A percentile compares a stretch with the other conserved stretches of the same genome.
Conservation (phyloP, 2,888 invertebrate genomes). For the Acanthoscelides obtectus region DNA sequence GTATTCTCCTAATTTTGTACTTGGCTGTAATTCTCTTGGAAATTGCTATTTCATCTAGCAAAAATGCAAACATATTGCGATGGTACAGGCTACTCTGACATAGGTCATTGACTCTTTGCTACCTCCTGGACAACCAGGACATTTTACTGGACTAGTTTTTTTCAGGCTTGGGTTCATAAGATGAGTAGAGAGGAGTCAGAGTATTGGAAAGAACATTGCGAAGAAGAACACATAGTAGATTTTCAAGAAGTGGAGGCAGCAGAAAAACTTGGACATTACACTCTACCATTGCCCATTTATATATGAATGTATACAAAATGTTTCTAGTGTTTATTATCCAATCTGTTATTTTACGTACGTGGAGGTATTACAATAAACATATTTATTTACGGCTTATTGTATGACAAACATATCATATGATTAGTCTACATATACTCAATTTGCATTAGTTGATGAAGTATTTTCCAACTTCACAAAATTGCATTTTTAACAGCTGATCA, state of each 20-base stretch:
- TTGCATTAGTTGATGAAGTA: too few relatives aligned
- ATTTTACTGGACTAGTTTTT: conserved; percentile 3
- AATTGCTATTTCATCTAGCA: too few relatives aligned
- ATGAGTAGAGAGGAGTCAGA: conserved; percentile 43
- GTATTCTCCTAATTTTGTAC: too few relatives aligned
- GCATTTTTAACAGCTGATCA: too few relatives aligned
- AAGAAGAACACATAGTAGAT: conserved; percentile 43
- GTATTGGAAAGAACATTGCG: conserved; percentile 52
- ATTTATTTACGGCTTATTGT: too few relatives aligned
- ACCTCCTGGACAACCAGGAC: background rate
- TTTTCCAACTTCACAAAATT: too few relatives aligned
- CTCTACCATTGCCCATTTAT: conserved; percentile 32
- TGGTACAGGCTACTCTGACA: too few relatives aligned
- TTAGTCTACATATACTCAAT: too few relatives aligned
- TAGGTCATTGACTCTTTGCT: too few relatives aligned
- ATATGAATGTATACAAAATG: conserved; percentile 12
- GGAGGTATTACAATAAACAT: background rate
- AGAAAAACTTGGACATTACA: conserved; percentile 33
- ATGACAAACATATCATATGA: too few relatives aligned
- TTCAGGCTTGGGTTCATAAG: conserved; percentile 53
- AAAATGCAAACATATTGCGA: too few relatives aligned
- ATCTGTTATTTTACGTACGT: background rate
- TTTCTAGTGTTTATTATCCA: background rate
- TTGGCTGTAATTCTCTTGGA: too few relatives aligned
- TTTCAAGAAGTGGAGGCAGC: conserved; percentile 49